These are phyloP conservation scores for Polypedilum pembai DNA, from an alignment of 1,140 invertebrate species.

Conservation along the genomic window DNA sequence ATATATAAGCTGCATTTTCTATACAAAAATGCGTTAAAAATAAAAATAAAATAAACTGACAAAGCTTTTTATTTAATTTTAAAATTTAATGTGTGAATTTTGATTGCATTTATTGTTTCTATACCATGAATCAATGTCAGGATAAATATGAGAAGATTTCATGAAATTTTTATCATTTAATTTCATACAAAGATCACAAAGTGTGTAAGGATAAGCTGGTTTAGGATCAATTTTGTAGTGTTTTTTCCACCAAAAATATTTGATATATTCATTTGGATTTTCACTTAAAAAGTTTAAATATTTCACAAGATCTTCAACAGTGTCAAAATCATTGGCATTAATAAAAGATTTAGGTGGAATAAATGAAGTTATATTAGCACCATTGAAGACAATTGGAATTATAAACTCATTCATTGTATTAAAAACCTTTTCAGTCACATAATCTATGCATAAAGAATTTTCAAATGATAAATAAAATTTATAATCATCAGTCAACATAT, in stretches of 20 bases:
- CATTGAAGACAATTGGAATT: slow-evolving; percentile 51
- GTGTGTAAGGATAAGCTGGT: background rate
- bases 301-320: slow-evolving; percentile 45
- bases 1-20: too few relatives aligned
- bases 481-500: slow-evolving; percentile 46
- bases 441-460: slow-evolving; percentile 54
- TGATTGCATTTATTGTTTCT: background rate
- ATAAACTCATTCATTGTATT: slow-evolving; percentile 43
- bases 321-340: slow-evolving; percentile 49
- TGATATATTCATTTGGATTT: slow-evolving; percentile 43
- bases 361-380: slow-evolving; percentile 47
- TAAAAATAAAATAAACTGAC: too few relatives aligned
- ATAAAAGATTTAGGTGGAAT: slow-evolving; percentile 55
- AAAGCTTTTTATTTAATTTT: too few relatives aligned
- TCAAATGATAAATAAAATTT: slow-evolving; percentile 64
- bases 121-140: slow-evolving; percentile 21
- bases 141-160: background rate
- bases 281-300: slow-evolving; percentile 47
- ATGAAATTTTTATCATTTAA: slow-evolving; percentile 20
- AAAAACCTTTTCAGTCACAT: slow-evolving; percentile 58
- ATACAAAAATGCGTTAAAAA: too few relatives aligned
- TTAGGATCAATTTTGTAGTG: slow-evolving; percentile 30
- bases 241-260: slow-evolving; percentile 49
- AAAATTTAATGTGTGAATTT: too few relatives aligned
- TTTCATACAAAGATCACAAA: background rate